Conservation (phyloP, 2,113 vertebrate species). For the Sapayoa aenigma region DNA sequence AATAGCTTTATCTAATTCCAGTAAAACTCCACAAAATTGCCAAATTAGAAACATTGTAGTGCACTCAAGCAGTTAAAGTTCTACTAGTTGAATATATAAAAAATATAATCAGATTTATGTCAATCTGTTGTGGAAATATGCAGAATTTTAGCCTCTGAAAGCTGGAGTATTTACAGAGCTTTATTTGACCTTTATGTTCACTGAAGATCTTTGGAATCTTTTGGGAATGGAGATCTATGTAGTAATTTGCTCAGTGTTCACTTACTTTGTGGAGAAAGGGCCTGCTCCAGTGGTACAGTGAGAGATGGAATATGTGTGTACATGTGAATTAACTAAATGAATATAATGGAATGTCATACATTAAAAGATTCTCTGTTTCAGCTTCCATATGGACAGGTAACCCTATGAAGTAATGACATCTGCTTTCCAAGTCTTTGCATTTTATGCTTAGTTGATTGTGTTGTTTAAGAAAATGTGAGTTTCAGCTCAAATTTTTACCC, state of each 20-base stretch:
- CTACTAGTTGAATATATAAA: not conserved
- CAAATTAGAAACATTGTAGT: not conserved
- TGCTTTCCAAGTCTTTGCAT: not conserved
- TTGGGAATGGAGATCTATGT: not conserved
- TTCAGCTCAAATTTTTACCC: not conserved
- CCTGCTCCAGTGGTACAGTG: not conserved
- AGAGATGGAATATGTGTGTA: not conserved
- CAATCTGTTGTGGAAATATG: not conserved
- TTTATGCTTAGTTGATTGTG: not conserved
- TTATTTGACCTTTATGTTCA: not conserved
- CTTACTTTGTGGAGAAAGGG: not conserved
- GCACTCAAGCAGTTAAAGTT: not conserved
- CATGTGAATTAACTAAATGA: not conserved
- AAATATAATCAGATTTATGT: not conserved
- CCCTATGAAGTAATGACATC: not conserved
- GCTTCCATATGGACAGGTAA: not conserved
- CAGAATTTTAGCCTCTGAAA: not conserved
- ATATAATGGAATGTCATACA: not conserved
- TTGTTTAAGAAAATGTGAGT: not conserved
- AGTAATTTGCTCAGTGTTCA: not conserved
- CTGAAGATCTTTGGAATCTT: not conserved
- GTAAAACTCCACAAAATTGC: not conserved
- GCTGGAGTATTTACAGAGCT: not conserved
- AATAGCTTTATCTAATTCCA: not conserved
- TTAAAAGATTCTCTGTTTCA: not conserved